Evolutionary conservation across 2,888 invertebrate genomes (phyloP).

Genomic region (Drosophila flavopinicola): DNA sequence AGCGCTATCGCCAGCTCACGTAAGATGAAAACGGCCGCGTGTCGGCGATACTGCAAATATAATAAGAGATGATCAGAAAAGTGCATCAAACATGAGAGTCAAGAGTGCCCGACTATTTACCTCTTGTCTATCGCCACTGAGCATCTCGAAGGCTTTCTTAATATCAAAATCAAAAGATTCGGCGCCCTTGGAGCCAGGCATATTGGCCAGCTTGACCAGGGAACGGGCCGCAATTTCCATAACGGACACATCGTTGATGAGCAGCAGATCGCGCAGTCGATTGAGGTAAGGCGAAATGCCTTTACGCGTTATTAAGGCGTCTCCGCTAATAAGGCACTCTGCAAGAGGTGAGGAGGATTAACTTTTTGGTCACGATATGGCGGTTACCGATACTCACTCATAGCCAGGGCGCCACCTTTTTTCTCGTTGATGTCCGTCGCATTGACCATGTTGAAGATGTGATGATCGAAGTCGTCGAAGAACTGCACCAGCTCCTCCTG

Average conservation of each 20-base stretch:
- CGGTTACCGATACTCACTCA: slow-evolving; percentile 86
- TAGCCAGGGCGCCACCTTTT: slow-evolving; percentile 97
- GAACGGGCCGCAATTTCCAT: slow-evolving; percentile 99
- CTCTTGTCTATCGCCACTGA: slow-evolving; percentile 95
- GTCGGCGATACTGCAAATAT: slow-evolving; percentile 89
- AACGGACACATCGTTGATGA: slow-evolving; percentile 95
- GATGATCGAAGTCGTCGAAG: slow-evolving; percentile 97
- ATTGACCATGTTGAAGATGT: slow-evolving; percentile 98
- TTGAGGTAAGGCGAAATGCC: slow-evolving; percentile 96
- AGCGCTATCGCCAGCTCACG: slow-evolving; percentile 97
- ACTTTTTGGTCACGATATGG: background rate
- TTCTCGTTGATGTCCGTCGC: slow-evolving; percentile 96
- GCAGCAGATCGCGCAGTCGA: slow-evolving; percentile 94
- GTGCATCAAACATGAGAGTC: background rate
- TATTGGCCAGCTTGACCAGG: slow-evolving; percentile 95
- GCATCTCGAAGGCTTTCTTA: slow-evolving; percentile 97
- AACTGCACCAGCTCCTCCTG: slow-evolving; percentile 95
- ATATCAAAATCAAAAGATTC: slow-evolving; percentile 99
- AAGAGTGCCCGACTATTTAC: slow-evolving; percentile 68
- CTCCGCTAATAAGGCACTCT: slow-evolving; percentile 97
- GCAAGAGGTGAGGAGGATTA: slow-evolving; percentile 25
- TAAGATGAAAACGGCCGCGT: slow-evolving; percentile 95
- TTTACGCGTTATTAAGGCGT: slow-evolving; percentile 95
- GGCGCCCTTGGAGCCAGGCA: slow-evolving; percentile 96
- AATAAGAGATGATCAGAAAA: background rate